Base-by-base conservation (phyloP, 2,888 invertebrate species). In the Idaea dimidiata region DNA sequence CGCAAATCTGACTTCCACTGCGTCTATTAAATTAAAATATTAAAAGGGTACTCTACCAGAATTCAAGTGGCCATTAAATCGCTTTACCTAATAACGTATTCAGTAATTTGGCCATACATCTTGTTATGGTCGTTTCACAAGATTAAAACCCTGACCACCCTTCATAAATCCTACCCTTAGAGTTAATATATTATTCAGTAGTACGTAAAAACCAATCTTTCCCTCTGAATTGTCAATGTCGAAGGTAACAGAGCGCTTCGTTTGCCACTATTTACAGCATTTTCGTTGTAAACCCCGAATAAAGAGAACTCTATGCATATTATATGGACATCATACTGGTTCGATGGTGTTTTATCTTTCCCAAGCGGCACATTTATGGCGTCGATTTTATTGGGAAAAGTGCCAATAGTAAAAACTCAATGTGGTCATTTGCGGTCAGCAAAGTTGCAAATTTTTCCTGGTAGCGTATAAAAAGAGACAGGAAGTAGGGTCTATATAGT, bases 21-120 rank as follows among this genome's bases (percentile, higher is more conserved):
- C 80, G 84, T 82, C 81, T 81, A 82, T 82, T 80, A 81, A 79
- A 81, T 84, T 81, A 78, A 83, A 86, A 83, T 84, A 86, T 87
- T 86, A 75, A 87, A 84, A 77, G 74, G 80, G 80, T 79, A 43
- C 43, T 74, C 78, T 71, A 73, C 82, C 82, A 82, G 85, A 88
- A 86, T 83, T 86, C 82, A 81, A 85, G 83, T 74, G 77, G 79
- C 85, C 82, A 88, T 90, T 86, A 88, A 91, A 89, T 88, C 83
- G 83, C 75, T 85, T 78, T 81, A 76, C 77, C 87, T 87, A 81
- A 88, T 89, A 89, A 86, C 85, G 81, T 79, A 91, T 90, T 89
- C 89, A 84, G 89, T 89, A 89, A 91, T 92, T 92, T 88, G 83
- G 80, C 86, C 88, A 90, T 89, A 87, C 84, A 85, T 91, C 90